A percentile compares a stretch with the other conserved stretches of the same genome.
phyloP scores from a whole-genome alignment of 2,113 vertebrate species.

The Conger conger region DNA sequence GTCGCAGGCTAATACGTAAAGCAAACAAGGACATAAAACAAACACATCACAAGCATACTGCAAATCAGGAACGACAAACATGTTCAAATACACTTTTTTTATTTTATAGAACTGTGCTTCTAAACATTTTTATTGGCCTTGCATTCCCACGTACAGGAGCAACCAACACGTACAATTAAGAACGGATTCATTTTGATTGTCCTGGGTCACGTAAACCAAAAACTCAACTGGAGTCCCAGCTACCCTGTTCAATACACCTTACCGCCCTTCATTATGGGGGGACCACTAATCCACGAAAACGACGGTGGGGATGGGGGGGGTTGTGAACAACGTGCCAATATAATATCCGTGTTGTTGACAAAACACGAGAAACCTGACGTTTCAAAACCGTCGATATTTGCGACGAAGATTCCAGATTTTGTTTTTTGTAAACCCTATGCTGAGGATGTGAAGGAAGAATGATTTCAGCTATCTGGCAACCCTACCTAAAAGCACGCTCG shows the following conservation, averaged over 20 bases:
- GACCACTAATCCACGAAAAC: no score
- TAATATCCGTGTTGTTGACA: no score
- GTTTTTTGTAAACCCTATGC: no score
- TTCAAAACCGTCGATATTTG: no score
- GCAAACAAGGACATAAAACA: no score
- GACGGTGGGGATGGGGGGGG: no score
- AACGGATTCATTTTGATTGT: constrained; percentile 11
- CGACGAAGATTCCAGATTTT: no score
- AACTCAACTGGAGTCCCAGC: neutral
- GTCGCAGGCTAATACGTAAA: neutral
- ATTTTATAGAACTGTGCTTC: constrained; percentile 18
- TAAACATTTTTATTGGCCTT: constrained; percentile 12
- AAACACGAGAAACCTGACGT: no score
- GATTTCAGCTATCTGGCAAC: neutral
- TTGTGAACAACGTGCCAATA: no score
- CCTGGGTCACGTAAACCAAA: neutral
- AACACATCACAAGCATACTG: neutral
- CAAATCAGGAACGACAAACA: neutral
- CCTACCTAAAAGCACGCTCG: neutral
- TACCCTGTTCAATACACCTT: neutral
- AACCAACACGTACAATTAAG: constrained; percentile 19
- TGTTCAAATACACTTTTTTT: neutral
- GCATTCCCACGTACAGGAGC: constrained; percentile 6
- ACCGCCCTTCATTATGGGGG: neutral
- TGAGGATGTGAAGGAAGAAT: neutral